Conservation (phyloP, 2,797 vertebrate genomes). For the Smutsia gigantea region DNA sequence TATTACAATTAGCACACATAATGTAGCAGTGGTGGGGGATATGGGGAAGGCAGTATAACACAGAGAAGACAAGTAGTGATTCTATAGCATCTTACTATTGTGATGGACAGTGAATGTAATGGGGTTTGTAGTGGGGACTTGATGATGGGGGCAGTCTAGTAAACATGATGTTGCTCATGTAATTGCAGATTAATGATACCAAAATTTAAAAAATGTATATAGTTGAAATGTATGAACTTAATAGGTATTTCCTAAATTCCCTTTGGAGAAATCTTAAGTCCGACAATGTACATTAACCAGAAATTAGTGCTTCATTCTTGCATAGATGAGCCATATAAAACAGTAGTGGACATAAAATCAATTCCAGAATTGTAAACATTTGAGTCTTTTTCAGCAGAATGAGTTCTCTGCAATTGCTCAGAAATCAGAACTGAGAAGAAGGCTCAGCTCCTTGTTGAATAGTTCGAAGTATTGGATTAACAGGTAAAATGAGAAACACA, state of each 20-base stretch:
- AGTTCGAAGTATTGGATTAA: constrained; percentile 84
- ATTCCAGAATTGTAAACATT: constrained; percentile 47
- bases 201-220: not conserved
- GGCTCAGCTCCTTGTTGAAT: constrained; percentile 82
- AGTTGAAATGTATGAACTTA: not conserved
- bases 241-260: not conserved
- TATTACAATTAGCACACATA: too few species aligned
- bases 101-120: too few species aligned
- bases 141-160: too few species aligned
- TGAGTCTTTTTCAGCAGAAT: not conserved
- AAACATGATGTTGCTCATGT: too few species aligned
- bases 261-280: not conserved
- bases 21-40: too few species aligned
- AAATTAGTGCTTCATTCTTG: constrained; percentile 19
- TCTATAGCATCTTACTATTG: too few species aligned
- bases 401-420: constrained; percentile 79
- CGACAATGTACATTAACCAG: not conserved
- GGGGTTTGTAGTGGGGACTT: too few species aligned
- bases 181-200: too few species aligned
- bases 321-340: not conserved
- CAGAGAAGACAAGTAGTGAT: too few species aligned
- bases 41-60: too few species aligned
- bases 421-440: constrained; percentile 79
- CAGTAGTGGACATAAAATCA: not conserved
- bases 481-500: constrained; percentile 85